Percentiles rank a stretch among this genome's conserved stretches.
phyloP scores from a whole-genome alignment of 2,888 invertebrate species.

The Andrena hattorfiana region DNA sequence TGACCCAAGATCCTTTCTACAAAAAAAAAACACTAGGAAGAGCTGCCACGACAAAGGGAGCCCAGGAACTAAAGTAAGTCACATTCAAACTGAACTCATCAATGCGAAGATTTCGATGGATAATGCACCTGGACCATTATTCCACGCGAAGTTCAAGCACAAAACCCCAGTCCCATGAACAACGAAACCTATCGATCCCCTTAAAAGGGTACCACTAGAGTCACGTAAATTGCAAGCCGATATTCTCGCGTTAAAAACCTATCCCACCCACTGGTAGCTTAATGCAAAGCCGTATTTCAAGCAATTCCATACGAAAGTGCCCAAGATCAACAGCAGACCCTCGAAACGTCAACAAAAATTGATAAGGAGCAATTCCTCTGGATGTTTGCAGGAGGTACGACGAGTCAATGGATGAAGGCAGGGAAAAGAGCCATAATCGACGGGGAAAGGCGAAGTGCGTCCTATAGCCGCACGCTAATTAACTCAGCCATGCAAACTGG shows the following conservation, averaged over 20 bases:
- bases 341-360: conserved; percentile 2
- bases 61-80: too few species aligned
- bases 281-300: not conserved
- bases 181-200: too few species aligned
- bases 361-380: conserved; percentile 33
- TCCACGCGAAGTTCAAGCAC: too few species aligned
- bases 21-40: too few species aligned
- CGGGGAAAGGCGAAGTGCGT: not conserved
- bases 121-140: too few species aligned
- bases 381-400: conserved; percentile 3
- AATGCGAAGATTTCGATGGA: too few species aligned
- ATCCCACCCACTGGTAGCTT: not conserved
- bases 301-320: not conserved
- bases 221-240: too few species aligned
- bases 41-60: too few species aligned
- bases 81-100: too few species aligned
- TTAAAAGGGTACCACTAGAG: too few species aligned
- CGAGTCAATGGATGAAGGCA: conserved; percentile 23
- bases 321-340: conserved; percentile 6
- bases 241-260: not conserved
- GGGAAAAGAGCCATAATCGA: conserved; percentile 35
- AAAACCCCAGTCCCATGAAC: too few species aligned
- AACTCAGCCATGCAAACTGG: not conserved
- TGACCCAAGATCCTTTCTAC: too few species aligned
- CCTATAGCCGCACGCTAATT: conserved; percentile 27